Base-by-base conservation (phyloP, 2,888 invertebrate genomes). In the Temnothorax rugatulus region DNA sequence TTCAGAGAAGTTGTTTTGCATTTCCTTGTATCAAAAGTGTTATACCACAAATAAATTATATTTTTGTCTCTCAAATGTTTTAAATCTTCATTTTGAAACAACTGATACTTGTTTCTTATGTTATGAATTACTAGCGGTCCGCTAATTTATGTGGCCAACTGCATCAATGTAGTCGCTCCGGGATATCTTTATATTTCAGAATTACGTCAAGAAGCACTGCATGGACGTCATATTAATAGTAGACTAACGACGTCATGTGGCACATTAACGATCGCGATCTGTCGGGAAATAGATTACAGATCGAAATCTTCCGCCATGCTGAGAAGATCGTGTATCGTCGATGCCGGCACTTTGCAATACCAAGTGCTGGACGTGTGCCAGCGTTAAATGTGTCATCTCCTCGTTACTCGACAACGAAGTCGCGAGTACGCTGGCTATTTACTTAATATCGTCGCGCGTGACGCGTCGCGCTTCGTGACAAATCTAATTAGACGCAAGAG, bases 301-400 rank as follows among this genome's bases (percentile, higher is more conserved):
- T 41, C 69, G 75, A 47, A 79, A 34, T 38, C 47, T 13, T 50
- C 1, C 18, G 59, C 47, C 44, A n/a, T 68, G 13, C 34, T 44
- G 68, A 34, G 7, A 47, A 41, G 52, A 41, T 69, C 77, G 74
- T 11, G 29, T 73, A 54, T 76, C 54, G 54, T 15, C 77, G 18
- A 77, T 64, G 71, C 54, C 54, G 77, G 71, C 15, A 64, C 47
- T 47, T 59, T 18, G 57, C 79, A 68, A 68, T 41, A 38, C 44
- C 57, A 47, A 75, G 47, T 13, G 47, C 75, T 81, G 75, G 75
- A 74, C 21, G 25, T 75, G 59, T 13, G 74, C 79, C 79, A 81
- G 47, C 74, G 59, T 75, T 81, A 75, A 81, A 81, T 47, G 79
- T 81, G 79, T 81, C 79, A 81, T 81, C 79, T 73, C 59, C 79